phyloP scores from a whole-genome alignment of 2,113 vertebrate species.

The Grammomys dolichurus region DNA sequence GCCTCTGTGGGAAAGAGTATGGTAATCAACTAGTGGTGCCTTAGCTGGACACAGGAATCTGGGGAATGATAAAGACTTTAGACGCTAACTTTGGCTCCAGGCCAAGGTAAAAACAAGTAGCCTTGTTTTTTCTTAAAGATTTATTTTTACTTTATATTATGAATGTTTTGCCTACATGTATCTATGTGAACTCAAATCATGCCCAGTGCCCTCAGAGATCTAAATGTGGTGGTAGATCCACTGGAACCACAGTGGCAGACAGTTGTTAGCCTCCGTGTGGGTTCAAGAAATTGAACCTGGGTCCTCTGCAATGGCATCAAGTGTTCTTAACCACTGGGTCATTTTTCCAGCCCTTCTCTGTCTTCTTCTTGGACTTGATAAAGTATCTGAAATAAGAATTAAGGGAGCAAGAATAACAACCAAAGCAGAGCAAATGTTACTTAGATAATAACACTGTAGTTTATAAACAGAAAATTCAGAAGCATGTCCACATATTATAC shows the following conservation, averaged over 20 bases:
- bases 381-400: conserved; percentile 27
- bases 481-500: neutral
- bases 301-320: neutral
- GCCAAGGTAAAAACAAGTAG: too few relatives aligned
- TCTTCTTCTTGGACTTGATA: conserved; percentile 2
- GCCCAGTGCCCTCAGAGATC: neutral
- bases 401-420: neutral
- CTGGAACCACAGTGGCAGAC: too few relatives aligned
- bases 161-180: neutral
- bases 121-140: neutral
- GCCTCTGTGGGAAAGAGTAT: neutral
- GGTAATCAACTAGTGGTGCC: neutral
- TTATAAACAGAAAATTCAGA: neutral
- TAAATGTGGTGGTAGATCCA: neutral
- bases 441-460: conserved; percentile 40
- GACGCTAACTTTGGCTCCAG: neutral
- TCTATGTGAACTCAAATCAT: neutral
- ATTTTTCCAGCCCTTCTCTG: neutral
- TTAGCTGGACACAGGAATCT: neutral
- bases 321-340: neutral
- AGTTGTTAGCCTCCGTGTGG: neutral
- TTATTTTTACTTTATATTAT: neutral
- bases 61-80: neutral
- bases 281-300: neutral
- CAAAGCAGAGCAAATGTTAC: neutral